Evolutionary conservation across 2,113 vertebrate genomes (phyloP), one percentile per base, ranked within the genome.

Genomic region (Neolamprologus ventralis): DNA sequence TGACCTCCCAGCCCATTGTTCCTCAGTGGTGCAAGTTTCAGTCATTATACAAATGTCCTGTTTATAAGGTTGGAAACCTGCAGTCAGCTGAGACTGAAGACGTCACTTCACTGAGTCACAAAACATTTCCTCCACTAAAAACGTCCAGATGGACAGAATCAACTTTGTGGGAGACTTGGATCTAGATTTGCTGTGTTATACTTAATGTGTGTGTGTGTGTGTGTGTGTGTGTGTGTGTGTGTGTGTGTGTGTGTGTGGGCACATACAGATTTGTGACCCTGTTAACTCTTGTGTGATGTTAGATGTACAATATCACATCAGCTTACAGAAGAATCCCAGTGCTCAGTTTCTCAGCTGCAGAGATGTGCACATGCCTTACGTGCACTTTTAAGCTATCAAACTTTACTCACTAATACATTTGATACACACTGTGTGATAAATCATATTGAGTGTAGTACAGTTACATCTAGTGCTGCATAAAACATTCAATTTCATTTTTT

Each of bases 301-400:
- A 79, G 37, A 65, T 81, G n/a, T 85, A 51, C 0, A 55, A 49
- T n/a, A 26, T 45, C 88, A 90, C 42, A 33, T 92, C 85, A 94
- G 83, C 83, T 82, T 90, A 87, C 26, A 88, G 87, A 92, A 83
- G 55, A 91, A 78, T 12, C 14, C 3, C 3, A 82, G 73, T 1
- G 71, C 79, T 83, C 91, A 55, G 60, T 60, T 2, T 83, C 82
- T n/a, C 45, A 47, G 68, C 40, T 75, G 6, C 40, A 75, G 40
- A 45, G 17, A 28, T 11, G 40, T 2, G 68, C 42, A 45, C 16
- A 1, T 0, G 40, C 8, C 37, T 26, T 10, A 45, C 14, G 5
- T 45, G 37, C 21, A 73, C 37, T 85, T 40, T 57, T 21, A 51
- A 73, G 60, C 81, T 17, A 11, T 21, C n/a, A 8, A 2, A 28